phyloP scores from a whole-genome alignment of 2,888 invertebrate species.

The Drosophila heteroneura region DNA sequence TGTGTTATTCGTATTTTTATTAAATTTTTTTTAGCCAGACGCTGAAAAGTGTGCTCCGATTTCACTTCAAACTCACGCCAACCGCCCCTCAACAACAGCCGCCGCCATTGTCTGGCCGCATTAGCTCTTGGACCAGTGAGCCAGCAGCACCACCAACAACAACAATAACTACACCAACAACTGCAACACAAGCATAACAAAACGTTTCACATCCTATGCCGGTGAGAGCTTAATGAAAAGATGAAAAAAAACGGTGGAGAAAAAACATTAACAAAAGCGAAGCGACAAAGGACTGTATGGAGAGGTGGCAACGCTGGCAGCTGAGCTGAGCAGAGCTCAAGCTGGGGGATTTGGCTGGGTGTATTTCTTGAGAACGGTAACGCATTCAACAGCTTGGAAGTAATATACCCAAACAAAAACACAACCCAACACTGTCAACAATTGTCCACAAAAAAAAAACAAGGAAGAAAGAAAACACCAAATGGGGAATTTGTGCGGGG shows the following conservation, averaged over 20 bases:
- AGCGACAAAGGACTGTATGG: conserved; percentile 45
- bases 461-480: conserved; percentile 37
- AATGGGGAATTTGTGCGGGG: neutral
- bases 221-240: conserved; percentile 65
- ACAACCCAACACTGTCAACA: conserved; percentile 37
- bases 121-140: conserved; percentile 74
- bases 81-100: conserved; percentile 20
- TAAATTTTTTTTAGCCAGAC: conserved; percentile 35
- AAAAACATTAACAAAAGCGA: conserved; percentile 55
- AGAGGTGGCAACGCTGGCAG: conserved; percentile 32
- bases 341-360: conserved; percentile 35
- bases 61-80: conserved; percentile 19
- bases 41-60: conserved; percentile 41
- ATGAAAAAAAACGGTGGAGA: conserved; percentile 14
- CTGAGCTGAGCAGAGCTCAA: conserved; percentile 42
- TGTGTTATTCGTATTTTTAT: conserved; percentile 60
- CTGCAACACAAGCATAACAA: conserved; percentile 50
- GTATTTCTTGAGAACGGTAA: conserved; percentile 59
- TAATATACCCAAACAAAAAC: conserved; percentile 64
- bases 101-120: conserved; percentile 73
- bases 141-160: conserved; percentile 34
- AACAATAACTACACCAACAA: conserved; percentile 25
- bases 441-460: conserved; percentile 20
- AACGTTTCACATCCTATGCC: conserved; percentile 70
- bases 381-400: conserved; percentile 75